phyloP scores from a whole-genome alignment of 2,888 invertebrate genomes.

The Athrips mouffetella region DNA sequence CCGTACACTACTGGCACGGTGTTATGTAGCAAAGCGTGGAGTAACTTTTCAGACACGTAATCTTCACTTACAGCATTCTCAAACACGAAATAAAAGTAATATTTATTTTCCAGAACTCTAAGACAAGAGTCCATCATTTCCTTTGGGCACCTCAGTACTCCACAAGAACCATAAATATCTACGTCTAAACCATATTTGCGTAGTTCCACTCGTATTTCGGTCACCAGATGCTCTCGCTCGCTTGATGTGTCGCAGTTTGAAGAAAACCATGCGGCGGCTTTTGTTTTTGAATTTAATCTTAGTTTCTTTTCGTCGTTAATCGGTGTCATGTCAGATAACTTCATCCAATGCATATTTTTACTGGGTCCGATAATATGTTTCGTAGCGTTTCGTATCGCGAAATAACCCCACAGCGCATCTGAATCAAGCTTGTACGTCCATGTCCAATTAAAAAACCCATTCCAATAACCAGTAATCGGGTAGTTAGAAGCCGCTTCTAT shows the following conservation, averaged over 20 bases:
- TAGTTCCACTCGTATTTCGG: constrained; percentile 35
- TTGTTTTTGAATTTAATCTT: constrained; percentile 34
- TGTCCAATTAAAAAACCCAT: constrained; percentile 61
- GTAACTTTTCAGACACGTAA: constrained; percentile 60
- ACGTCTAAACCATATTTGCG: constrained; percentile 39
- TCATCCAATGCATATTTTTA: constrained; percentile 39
- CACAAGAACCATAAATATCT: constrained; percentile 53
- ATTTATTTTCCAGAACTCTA: constrained; percentile 39
- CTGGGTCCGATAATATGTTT: constrained; percentile 46
- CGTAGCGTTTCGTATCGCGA: constrained; percentile 40
- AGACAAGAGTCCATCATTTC: constrained; percentile 42
- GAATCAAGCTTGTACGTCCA: constrained; percentile 43
- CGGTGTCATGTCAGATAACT: constrained; percentile 32
- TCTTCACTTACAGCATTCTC: constrained; percentile 60
- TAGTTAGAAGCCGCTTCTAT: constrained; percentile 51
- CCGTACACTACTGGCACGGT: constrained; percentile 83
- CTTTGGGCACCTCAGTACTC: constrained; percentile 42
- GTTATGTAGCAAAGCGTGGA: constrained; percentile 72
- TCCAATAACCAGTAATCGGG: constrained; percentile 42
- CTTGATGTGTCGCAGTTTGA: constrained; percentile 52
- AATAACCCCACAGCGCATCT: constrained; percentile 50
- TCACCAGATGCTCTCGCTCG: constrained; percentile 43
- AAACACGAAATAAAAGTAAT: constrained; percentile 61
- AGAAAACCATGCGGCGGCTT: constrained; percentile 54
- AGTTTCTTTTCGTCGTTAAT: constrained; percentile 30